A percentile compares a stretch with the other conserved stretches of the same genome.
phyloP scores from a whole-genome alignment of 2,797 vertebrate species.

The Sebastolobus alascanus region DNA sequence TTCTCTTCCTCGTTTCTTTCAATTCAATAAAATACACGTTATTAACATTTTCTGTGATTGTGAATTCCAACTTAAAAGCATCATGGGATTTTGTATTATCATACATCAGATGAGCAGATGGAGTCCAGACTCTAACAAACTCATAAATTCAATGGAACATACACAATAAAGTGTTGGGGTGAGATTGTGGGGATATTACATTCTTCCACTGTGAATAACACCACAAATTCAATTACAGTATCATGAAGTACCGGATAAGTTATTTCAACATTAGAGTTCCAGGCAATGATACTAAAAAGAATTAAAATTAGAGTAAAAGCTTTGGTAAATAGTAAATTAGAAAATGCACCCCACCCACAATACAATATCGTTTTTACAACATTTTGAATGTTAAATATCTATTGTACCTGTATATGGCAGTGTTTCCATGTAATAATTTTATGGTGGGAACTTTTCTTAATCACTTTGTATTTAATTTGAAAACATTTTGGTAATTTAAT shows the following conservation, averaged over 20 bases:
- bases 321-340: neutral
- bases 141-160: constrained; percentile 5
- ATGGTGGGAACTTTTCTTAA: neutral
- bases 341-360: neutral
- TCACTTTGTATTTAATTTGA: constrained; percentile 1
- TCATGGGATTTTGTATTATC: neutral
- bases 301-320: neutral
- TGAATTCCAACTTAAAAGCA: neutral
- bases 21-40: neutral
- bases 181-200: neutral
- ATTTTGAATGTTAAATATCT: neutral
- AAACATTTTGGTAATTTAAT: constrained; percentile 2
- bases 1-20: neutral
- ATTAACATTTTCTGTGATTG: neutral
- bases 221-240: neutral
- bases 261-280: neutral
- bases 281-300: neutral
- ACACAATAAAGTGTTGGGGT: neutral
- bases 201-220: neutral
- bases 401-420: neutral
- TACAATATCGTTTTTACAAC: neutral
- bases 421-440: neutral
- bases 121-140: constrained; percentile 5
- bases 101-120: constrained; percentile 7
- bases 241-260: neutral